phyloP scores from a whole-genome alignment of 2,888 invertebrate species.

The Plagiodera versicolora region DNA sequence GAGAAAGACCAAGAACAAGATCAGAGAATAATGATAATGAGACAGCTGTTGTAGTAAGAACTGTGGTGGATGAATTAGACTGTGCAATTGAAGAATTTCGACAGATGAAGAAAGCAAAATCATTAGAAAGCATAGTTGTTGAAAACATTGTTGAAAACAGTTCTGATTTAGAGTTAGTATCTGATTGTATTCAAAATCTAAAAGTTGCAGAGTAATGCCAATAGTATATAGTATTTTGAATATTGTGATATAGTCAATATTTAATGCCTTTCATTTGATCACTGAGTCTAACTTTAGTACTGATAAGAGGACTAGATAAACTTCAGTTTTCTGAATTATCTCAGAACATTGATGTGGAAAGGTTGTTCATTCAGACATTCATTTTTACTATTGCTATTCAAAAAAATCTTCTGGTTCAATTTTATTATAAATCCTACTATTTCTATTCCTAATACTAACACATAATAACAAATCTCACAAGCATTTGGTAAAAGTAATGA shows the following conservation, averaged over 20 bases:
- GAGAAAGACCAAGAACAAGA: conserved; percentile 64
- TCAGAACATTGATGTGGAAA: too few species aligned
- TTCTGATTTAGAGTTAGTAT: conserved; percentile 63
- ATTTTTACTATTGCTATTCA: too few species aligned
- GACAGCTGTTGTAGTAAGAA: conserved; percentile 39
- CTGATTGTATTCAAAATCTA: conserved; percentile 64
- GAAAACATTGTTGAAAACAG: conserved; percentile 49
- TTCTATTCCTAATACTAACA: too few species aligned
- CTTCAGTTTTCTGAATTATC: too few species aligned
- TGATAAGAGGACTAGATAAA: too few species aligned
- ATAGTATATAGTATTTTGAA: neutral
- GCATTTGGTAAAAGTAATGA: too few species aligned
- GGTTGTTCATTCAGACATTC: too few species aligned
- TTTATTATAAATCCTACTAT: too few species aligned
- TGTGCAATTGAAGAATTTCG: conserved; percentile 42
- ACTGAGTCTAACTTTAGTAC: neutral
- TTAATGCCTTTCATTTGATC: neutral
- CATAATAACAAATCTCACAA: too few species aligned
- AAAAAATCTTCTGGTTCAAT: too few species aligned
- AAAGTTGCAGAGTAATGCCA: conserved; percentile 59
- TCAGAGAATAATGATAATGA: conserved; percentile 58
- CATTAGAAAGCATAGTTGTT: conserved; percentile 61
- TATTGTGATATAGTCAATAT: neutral
- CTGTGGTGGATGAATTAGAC: conserved; percentile 43
- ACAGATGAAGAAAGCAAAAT: conserved; percentile 63